Evolutionary conservation across 2,113 vertebrate species (phyloP), one percentile per base, ranked within the genome.

Genomic region (Monopterus albus): DNA sequence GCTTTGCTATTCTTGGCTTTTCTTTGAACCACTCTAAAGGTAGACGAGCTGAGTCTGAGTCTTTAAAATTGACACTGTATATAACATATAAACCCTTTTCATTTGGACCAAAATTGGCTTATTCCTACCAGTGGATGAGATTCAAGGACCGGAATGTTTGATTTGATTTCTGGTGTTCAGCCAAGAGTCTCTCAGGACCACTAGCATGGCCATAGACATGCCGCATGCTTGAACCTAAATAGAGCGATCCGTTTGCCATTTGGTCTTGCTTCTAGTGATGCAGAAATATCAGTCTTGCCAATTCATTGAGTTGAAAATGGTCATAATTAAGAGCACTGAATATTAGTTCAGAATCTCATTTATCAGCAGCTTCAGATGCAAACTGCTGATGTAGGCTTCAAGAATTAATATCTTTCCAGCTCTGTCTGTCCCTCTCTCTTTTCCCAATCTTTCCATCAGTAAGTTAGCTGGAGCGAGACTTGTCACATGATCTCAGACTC

Each of bases 401-500:
- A 56, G 43, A 23, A 3, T 52, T 64, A 28, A 12, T 28, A 64
- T 76, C 51, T 57, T 46, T 58, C 12, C 23, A 26, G 10, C 26
- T 61, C 57, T 20, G 35, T n/a, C 26, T 14, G 21, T 5, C 23
- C 33, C 25, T 13, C 43, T 51, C 23, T 38, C 18, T 72, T 2
- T 12, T 25, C 17, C 40, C 57, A 66, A 75, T 78, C 68, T 49
- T 9, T 77, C 53, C 58, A 76, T 85, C 77, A 61, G 38, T 28
- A 53, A 68, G 71, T 55, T 51, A 71, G 49, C 73, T 63, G 60
- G 49, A 81, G 85, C 67, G 74, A 75, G 62, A 85, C 69, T 55
- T 65, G 76, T 84, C 84, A 51, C 81, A 59, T 69, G 75, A 76
- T 83, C 75, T 83, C 57, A 56, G 74, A 67, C 82, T 66, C 23